phyloP scores from a whole-genome alignment of 2,888 invertebrate genomes.

The Geotrupes spiniger region DNA sequence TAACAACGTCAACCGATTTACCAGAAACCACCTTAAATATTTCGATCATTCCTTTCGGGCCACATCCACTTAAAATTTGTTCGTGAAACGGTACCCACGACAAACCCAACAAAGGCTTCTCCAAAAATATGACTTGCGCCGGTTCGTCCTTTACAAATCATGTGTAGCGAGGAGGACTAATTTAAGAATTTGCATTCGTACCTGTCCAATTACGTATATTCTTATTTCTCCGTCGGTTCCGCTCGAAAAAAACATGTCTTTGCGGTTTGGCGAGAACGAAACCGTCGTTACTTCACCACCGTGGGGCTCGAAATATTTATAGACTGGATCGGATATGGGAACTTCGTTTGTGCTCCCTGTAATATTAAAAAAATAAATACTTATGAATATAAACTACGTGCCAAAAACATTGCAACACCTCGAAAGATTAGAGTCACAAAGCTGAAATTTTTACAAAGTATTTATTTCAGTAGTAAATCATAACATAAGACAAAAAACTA shows the following conservation, averaged over 20 bases:
- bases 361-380: too few relatives aligned
- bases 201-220: slow-evolving; percentile 46
- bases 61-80: slow-evolving; percentile 43
- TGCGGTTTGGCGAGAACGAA: slow-evolving; percentile 43
- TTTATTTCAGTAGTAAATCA: too few relatives aligned
- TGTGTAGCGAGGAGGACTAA: not conserved
- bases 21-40: slow-evolving; percentile 42
- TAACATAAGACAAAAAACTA: too few relatives aligned
- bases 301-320: slow-evolving; percentile 45
- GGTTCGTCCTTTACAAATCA: slow-evolving; percentile 41
- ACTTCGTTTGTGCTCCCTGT: slow-evolving; percentile 35
- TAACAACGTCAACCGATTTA: slow-evolving; percentile 32
- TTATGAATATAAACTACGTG: too few relatives aligned
- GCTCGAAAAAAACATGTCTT: slow-evolving; percentile 46
- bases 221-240: slow-evolving; percentile 47
- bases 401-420: too few relatives aligned
- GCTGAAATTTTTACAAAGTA: too few relatives aligned
- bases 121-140: slow-evolving; percentile 43
- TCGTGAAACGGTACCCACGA: slow-evolving; percentile 45
- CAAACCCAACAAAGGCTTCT: slow-evolving; percentile 34
- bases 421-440: too few relatives aligned
- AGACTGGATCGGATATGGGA: slow-evolving; percentile 45
- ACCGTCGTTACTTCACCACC: slow-evolving; percentile 44
- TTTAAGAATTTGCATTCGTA: too few relatives aligned
- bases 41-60: slow-evolving; percentile 39